Conservation (phyloP, 2,797 vertebrate species). For the Pempheris klunzingeri region DNA sequence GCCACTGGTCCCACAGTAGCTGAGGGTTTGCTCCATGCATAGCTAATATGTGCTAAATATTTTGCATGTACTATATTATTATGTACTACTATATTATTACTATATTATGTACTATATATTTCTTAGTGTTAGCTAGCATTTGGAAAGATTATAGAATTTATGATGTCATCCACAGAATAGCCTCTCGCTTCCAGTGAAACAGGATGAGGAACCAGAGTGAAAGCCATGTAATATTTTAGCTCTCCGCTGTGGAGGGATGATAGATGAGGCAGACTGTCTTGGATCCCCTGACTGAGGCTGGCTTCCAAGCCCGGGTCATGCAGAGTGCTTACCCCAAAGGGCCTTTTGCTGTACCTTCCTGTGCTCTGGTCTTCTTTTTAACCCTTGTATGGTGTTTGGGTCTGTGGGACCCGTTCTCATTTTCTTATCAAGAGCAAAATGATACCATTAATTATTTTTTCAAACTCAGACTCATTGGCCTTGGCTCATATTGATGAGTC, state of each 20-base stretch:
- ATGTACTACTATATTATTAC: too few relatives aligned
- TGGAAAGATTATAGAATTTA: constrained; percentile 15
- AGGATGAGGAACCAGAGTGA: constrained; percentile 44
- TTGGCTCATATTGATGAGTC: too few relatives aligned
- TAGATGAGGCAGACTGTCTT: constrained; percentile 66
- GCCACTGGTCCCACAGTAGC: not conserved
- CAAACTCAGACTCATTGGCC: too few relatives aligned
- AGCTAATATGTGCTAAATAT: not conserved
- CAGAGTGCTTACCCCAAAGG: constrained; percentile 57
- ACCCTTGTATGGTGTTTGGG: too few relatives aligned
- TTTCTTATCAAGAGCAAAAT: too few relatives aligned
- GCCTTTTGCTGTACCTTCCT: constrained; percentile 54
- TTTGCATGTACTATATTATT: not conserved
- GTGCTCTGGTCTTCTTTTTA: constrained; percentile 62
- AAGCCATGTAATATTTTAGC: constrained; percentile 45
- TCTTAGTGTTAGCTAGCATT: not conserved
- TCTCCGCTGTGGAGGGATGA: constrained; percentile 53
- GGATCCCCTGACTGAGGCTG: constrained; percentile 54
- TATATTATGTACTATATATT: too few relatives aligned
- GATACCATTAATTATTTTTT: too few relatives aligned
- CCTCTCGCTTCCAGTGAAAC: constrained; percentile 32
- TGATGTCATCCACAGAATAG: constrained; percentile 47
- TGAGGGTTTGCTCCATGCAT: not conserved
- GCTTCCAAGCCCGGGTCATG: constrained; percentile 61
- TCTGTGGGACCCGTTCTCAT: too few relatives aligned